Evolutionary conservation across 2,113 vertebrate species (phyloP).

Genomic region (Bucco capensis): DNA sequence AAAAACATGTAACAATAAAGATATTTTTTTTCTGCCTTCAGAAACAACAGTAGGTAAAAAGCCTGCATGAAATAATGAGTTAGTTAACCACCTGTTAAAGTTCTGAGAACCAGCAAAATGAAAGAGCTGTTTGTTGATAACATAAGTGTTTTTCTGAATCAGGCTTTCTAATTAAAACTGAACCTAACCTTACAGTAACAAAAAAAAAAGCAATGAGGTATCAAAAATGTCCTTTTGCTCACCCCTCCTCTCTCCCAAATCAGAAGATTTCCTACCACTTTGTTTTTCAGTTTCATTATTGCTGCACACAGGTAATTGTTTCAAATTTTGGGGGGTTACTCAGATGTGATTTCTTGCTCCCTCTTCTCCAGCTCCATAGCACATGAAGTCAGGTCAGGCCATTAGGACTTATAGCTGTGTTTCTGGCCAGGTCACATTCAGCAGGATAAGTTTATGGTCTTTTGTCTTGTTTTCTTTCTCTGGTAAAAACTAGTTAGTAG

Average conservation of each 20-base stretch:
- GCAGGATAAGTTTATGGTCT: neutral
- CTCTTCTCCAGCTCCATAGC: neutral
- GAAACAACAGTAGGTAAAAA: slow-evolving; percentile 56
- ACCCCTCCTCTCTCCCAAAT: neutral
- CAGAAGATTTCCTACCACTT: neutral
- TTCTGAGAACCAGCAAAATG: neutral
- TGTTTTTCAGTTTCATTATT: neutral
- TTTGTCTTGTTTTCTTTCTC: neutral
- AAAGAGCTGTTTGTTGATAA: neutral
- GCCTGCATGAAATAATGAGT: slow-evolving; percentile 34
- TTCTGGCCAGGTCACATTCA: neutral
- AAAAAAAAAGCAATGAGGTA: neutral
- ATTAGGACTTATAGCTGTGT: neutral
- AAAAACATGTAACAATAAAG: slow-evolving; percentile 52
- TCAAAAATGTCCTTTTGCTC: neutral
- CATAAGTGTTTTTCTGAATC: neutral
- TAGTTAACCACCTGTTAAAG: slow-evolving; percentile 59
- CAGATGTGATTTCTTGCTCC: neutral
- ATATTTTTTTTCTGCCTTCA: slow-evolving; percentile 15
- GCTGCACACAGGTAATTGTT: neutral
- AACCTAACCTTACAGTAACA: neutral
- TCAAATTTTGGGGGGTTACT: neutral
- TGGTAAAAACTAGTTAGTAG: neutral
- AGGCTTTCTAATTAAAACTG: slow-evolving; percentile 34
- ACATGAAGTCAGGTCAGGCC: neutral